phyloP scores from a whole-genome alignment of 2,888 invertebrate genomes.

The Graphium colonna region DNA sequence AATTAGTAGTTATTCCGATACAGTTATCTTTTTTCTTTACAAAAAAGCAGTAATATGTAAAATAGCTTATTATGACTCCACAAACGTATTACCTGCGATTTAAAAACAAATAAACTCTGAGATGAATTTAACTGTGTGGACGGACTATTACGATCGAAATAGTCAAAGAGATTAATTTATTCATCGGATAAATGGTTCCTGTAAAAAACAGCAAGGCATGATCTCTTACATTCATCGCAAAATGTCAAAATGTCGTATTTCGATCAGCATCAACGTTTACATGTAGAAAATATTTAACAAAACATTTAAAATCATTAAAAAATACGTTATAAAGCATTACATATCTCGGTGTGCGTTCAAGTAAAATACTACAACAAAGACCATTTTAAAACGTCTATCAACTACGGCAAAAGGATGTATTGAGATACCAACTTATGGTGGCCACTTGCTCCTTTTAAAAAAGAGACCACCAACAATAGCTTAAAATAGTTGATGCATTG shows the following conservation, averaged over 20 bases:
- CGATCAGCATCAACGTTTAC: conserved; percentile 31
- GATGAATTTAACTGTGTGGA: too few species aligned
- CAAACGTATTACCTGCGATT: too few species aligned
- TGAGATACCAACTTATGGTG: conserved; percentile 13
- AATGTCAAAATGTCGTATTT: conserved; percentile 32
- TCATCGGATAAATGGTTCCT: too few species aligned
- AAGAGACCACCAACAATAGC: conserved; percentile 51
- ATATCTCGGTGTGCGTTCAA: conserved; percentile 7
- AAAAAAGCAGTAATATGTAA: too few species aligned
- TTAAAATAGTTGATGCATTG: conserved; percentile 55
- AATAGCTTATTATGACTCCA: too few species aligned
- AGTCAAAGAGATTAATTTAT: too few species aligned
- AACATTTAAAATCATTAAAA: conserved; percentile 10
- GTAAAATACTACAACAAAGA: conserved; percentile 5
- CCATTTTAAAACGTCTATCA: conserved; percentile 8
- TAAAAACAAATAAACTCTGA: too few species aligned
- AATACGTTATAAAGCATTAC: conserved; percentile 14
- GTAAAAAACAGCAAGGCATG: too few species aligned
- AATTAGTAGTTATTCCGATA: too few species aligned
- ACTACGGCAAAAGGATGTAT: conserved; percentile 15
- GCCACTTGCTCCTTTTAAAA: conserved; percentile 27
- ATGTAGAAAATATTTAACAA: conserved; percentile 15
- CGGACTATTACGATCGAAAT: too few species aligned
- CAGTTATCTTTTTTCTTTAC: too few species aligned
- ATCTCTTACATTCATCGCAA: conserved; percentile 10